Conservation (phyloP, 2,888 invertebrate genomes). For the Petrophora chlorosata region DNA sequence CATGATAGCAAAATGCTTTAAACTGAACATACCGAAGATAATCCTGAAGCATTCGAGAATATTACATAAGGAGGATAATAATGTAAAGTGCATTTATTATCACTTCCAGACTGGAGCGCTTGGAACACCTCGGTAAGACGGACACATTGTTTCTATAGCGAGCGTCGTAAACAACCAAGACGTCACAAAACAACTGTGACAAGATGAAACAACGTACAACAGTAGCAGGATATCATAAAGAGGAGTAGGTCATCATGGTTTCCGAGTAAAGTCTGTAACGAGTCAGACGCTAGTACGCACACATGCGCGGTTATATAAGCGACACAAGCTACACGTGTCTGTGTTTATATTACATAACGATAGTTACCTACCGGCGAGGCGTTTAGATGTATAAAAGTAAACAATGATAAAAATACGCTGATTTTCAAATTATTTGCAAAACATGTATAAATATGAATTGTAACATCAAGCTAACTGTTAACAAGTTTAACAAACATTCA, state of each 20-base stretch:
- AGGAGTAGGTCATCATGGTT: constrained; percentile 34
- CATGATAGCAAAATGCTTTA: too few relatives aligned
- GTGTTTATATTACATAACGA: constrained; percentile 67
- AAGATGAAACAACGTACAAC: constrained; percentile 23
- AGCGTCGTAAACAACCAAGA: constrained; percentile 12
- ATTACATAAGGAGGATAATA: not conserved
- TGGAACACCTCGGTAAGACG: too few relatives aligned
- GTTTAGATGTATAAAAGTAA: constrained; percentile 11
- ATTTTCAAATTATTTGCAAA: not conserved
- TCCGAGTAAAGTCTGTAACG: constrained; percentile 34
- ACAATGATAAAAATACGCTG: constrained; percentile 3
- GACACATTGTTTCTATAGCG: constrained; percentile 8
- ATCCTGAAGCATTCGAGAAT: not conserved
- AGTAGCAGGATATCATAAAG: constrained; percentile 28
- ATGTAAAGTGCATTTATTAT: not conserved
- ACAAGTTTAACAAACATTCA: too few relatives aligned
- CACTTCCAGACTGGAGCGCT: not conserved
- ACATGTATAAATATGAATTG: too few relatives aligned
- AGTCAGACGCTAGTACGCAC: constrained; percentile 35
- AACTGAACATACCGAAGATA: too few relatives aligned
- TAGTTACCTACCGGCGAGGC: constrained; percentile 42
- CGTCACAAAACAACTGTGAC: constrained; percentile 16
- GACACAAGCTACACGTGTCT: constrained; percentile 58
- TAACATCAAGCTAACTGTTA: too few relatives aligned
- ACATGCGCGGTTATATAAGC: constrained; percentile 55